Base-by-base conservation (phyloP, 2,113 vertebrate species). In the Callipepla californica region DNA sequence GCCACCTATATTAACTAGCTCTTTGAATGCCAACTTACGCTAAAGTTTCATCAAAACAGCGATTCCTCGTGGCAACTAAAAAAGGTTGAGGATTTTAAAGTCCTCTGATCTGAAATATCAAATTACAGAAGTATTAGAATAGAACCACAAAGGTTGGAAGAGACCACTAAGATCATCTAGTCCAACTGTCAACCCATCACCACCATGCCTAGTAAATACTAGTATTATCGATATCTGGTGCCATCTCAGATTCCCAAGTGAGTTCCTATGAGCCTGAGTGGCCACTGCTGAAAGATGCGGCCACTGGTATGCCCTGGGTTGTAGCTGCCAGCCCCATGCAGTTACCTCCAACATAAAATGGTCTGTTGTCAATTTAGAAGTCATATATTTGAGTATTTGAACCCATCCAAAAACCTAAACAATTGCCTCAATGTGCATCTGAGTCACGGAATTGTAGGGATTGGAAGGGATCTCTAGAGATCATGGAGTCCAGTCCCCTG, bases 41-140 rank as follows among this genome's bases (percentile, higher is more conserved):
- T 92, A 90, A 95, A 96, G 81, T 61, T 80, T 85, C n/a, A 78
- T 58, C 59, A 92, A 78, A 58, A 85, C 96, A 96, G 72, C 36
- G 75, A 92, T 84, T 83, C 53, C 73, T 73, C 51, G 18, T 79
- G 82, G 90, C 73, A 87, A 57, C 21, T 72, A 92, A 86, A 79
- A 92, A 93, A 85, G 85, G 32, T 21, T 53, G 0, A 53, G 51
- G 14, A 30, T 53, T 85, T 82, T 81, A 47, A 80, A 61, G 34
- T 84, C 87, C 86, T 45, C 59, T 89, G 16, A 77, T 80, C 45
- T 82, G n/a, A 87, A 63, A 84, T 51, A 45, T 13, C 40, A 80
- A 82, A 83, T 78, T 36, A 77, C 12, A 58, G 3, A 65, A 73
- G 21, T 45, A 91, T 80, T 82, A 87, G 51, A 86, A 61, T 23